Conservation (phyloP, 2,113 vertebrate genomes). For the Jaculus jaculus region DNA sequence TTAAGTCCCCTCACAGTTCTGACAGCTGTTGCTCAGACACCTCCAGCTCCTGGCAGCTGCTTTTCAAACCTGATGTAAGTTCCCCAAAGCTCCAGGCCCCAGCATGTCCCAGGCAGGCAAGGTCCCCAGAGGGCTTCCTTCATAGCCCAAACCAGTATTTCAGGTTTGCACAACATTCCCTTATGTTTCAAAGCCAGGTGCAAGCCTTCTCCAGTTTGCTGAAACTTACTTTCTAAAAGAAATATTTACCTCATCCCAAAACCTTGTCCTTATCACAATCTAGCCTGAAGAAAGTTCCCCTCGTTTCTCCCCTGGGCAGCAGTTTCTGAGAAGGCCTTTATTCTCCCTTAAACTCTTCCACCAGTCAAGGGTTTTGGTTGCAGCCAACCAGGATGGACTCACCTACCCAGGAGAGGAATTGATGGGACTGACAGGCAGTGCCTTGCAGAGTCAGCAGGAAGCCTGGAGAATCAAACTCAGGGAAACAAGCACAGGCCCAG, state of each 20-base stretch:
- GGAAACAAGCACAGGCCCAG: neutral
- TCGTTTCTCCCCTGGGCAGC: neutral
- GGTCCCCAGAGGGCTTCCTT: conserved; percentile 31
- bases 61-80: neutral
- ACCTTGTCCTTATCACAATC: neutral
- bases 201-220: neutral
- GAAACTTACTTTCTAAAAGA: conserved; percentile 1
- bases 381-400: neutral
- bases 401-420: neutral
- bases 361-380: neutral
- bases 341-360: neutral
- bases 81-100: conserved; percentile 49
- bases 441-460: neutral
- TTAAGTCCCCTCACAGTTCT: neutral
- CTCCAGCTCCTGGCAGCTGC: neutral
- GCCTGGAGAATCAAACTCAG: neutral
- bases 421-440: neutral
- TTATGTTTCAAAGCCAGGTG: conserved; percentile 7
- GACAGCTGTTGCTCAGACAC: neutral
- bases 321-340: neutral
- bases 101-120: conserved; percentile 21
- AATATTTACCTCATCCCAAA: neutral
- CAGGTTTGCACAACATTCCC: conserved; percentile 59
- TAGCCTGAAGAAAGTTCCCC: neutral
- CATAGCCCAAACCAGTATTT: conserved; percentile 66